Evolutionary conservation across 2,888 invertebrate species (phyloP), one percentile per base, ranked within the genome.

Genomic region (Lamellibrachia columna): DNA sequence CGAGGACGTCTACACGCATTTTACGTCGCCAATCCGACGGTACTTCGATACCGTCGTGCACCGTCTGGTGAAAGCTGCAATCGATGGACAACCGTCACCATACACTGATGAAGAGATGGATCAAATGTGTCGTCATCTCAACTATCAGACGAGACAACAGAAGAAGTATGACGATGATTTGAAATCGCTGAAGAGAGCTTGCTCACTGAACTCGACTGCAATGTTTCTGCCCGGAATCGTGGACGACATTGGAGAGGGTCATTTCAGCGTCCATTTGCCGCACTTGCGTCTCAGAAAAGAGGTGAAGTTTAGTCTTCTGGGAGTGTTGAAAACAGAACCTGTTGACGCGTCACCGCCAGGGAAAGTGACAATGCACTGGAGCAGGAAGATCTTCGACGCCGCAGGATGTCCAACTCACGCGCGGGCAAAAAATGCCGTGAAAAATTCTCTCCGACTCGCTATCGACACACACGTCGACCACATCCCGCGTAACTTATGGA

Each of bases 41-140:
- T 96, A 95, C 93, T 94, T 95, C 53, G 95, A 96, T 93, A 93
- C 96, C 53, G 94, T 95, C 7, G 95, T 95, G 55, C 96, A 95
- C 92, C 94, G 96, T 53, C 91, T 96, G 60, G 93, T 96, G 1
- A 91, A 93, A n/a, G 95, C 95, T 92, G 93, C 93, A 8, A 90
- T 93, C 7, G 58, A 90, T 7, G 60, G 40, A n/a, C 40, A 94
- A 8, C 28, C 90, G n/a, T 15, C 90, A 3, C 95, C 95, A 0
- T 96, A 95, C 93, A 94, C 93, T 9, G 40, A 92, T 60, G 92
- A 93, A 11, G 95, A 95, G 91, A 93, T 95, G 28, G 92, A 93
- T 60, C 92, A 93, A 0, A 75, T 95, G 3, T 95, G 95, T 92
- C 90, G 60, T 52, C 92, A 92, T 9, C 60, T 91, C 28, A n/a